Evolutionary conservation across 2,113 vertebrate genomes (phyloP).

Genomic region (Anguilla rostrata): DNA sequence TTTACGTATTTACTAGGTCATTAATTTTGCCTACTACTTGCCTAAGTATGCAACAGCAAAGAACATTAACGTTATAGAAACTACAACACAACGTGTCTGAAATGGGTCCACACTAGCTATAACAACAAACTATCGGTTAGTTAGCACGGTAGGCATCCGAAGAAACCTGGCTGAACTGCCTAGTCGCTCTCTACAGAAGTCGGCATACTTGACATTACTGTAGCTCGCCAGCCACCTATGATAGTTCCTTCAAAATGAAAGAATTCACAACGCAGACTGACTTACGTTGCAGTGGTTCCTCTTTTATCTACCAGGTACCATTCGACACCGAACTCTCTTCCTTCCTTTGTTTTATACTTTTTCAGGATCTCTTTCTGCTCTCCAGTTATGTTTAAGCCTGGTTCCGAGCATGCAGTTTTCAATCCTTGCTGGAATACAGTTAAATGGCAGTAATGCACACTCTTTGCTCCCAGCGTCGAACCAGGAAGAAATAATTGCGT

Average conservation of each 20-base stretch:
- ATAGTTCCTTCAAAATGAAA: slow-evolving; percentile 14
- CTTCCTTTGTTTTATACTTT: neutral
- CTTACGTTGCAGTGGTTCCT: neutral
- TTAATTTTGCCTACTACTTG: too few species aligned
- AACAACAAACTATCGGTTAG: too few species aligned
- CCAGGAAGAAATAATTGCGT: slow-evolving; percentile 39
- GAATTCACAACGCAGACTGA: neutral
- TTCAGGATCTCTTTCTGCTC: neutral
- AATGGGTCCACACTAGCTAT: neutral
- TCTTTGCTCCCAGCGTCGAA: neutral
- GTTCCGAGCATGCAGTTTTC: neutral
- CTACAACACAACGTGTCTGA: neutral
- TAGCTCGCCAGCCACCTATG: neutral
- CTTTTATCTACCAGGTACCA: slow-evolving; percentile 4
- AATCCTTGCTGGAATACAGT: slow-evolving; percentile 8
- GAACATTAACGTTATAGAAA: too few species aligned
- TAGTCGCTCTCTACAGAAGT: neutral
- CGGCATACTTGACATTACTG: neutral
- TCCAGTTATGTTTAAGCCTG: slow-evolving; percentile 1
- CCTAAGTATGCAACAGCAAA: too few species aligned
- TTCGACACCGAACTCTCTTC: neutral
- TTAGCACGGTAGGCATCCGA: neutral
- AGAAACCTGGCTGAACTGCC: too few species aligned
- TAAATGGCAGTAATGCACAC: slow-evolving; percentile 35
- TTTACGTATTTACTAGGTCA: too few species aligned